Base-by-base conservation (phyloP, 1,140 invertebrate species). In the Lordiphosa mommai region DNA sequence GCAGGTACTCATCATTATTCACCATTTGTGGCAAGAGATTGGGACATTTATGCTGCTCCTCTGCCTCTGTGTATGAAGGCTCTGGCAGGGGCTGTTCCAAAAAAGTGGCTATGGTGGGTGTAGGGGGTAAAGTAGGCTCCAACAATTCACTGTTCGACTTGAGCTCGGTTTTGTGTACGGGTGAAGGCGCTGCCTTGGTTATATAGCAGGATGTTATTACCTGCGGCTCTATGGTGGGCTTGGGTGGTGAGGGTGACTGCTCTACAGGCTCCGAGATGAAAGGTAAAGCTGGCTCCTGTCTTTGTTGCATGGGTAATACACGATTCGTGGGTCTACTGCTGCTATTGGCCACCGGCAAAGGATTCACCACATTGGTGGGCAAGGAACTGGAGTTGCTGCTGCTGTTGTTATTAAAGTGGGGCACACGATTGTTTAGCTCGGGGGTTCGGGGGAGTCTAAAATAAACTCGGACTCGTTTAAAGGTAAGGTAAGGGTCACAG, bases 261-360 rank as follows among this genome's bases (percentile, higher is more conserved):
- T 63, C 38, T 17, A 82, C 70, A 2, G 59, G 32, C 50, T 67
- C 79, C 30, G 52, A 73, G 29, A 44, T 34, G 1, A 71, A 16
- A 0, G 64, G 44, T n/a, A n/a, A n/a, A 36, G 58, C 64, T 3
- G 85, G 84, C 38, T 87, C 71, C 41, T 88, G 73, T 0, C 87
- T 73, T 7, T 91, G 91, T 64, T 93, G 93, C 91, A 95, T 93
- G 0, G 94, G 94, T 23, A 94, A 68, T 8, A 95, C 94, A 49
- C 94, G 91, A 79, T 94, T 95, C 90, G 94, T 94, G 10, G 94
- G 94, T 50, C 93, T 88, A 73, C 90, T 59, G 40, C 44, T 72
- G 23, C 55, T 72, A 1, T 40, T 48, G 0, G 43, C 46, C 90
- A 59, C 58, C 0, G 70, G 91, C 47, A 93, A 91, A 1, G 93